Evolutionary conservation across 2,888 invertebrate genomes (phyloP), one percentile per base, ranked within the genome.

Genomic region (Melanostoma mellinum): DNA sequence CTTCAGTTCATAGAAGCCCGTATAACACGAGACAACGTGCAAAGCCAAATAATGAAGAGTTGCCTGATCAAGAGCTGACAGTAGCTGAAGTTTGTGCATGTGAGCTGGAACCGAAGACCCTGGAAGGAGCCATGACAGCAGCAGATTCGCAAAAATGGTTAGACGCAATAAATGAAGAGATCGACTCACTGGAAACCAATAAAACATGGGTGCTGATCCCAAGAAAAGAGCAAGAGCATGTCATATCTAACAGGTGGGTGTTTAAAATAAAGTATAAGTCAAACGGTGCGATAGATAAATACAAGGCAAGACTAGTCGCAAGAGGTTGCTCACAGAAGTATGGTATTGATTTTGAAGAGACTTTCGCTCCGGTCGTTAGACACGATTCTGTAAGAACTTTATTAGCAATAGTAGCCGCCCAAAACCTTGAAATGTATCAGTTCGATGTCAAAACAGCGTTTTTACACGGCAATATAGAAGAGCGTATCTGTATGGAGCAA

Each of bases 91-190:
- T 72, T 10, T 72, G 52, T 60, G 8, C 46, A n/a, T 50, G 38
- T 8, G 42, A 9, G 0, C 3, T 67, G 1, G 72, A 78, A 8
- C 74, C 69, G 38, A 9, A 20, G 35, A 67, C 35, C 8, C 46
- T 74, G 32, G 68, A 79, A 9, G 67, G 73, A 33, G 20, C 20
- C 20, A 20, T 20, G 20, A 20, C 20, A 20, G 20, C 20, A 20
- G 20, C 20, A 20, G 20, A 20, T 20, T 20, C 20, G 20, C 20
- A 20, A 20, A 20, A 20, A 20, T 20, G 20, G 20, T 20, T 20
- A 20, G 20, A 20, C 20, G 20, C 20, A 20, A 20, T 8, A 67
- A 4, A 20, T 44, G 95, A 96, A 88, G 97, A 97, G 88, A 92
- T 97, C 8, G 93, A 94, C 32, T 30, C 77, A 8, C 52, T 71